phyloP scores from a whole-genome alignment of 2,113 vertebrate species.

The Podarcis muralis region DNA sequence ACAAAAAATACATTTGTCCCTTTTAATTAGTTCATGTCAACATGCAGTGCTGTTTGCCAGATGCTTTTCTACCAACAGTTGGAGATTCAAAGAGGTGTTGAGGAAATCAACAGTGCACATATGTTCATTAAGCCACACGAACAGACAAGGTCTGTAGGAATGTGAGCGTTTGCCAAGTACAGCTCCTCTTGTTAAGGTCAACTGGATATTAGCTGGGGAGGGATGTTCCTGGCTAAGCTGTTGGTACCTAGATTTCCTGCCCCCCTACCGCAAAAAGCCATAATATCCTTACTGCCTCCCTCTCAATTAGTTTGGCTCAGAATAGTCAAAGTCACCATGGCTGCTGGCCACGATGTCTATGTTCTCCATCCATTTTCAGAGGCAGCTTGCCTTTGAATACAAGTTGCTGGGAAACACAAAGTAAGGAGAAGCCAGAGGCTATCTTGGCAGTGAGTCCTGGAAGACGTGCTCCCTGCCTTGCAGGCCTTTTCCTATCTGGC shows the following conservation, averaged over 20 bases:
- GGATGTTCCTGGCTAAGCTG: neutral
- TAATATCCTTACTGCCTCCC: neutral
- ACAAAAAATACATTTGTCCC: slow-evolving; percentile 58
- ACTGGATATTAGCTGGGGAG: slow-evolving; percentile 7
- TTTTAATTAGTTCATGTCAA: slow-evolving; percentile 72
- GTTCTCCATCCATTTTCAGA: too few relatives aligned
- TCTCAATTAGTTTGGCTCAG: neutral
- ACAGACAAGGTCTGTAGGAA: slow-evolving; percentile 34
- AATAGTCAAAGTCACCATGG: neutral
- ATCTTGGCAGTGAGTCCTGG: too few relatives aligned
- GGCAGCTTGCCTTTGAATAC: too few relatives aligned
- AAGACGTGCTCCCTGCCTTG: too few relatives aligned
- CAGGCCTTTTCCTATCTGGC: too few relatives aligned
- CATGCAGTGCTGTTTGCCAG: slow-evolving; percentile 70
- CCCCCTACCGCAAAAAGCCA: neutral
- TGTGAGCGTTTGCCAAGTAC: slow-evolving; percentile 24
- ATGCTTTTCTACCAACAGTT: slow-evolving; percentile 58
- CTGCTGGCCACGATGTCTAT: too few relatives aligned
- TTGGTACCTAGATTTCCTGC: neutral
- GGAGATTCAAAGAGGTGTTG: slow-evolving; percentile 68
- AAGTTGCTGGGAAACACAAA: too few relatives aligned
- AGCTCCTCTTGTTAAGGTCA: slow-evolving; percentile 27
- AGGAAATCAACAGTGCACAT: slow-evolving; percentile 43
- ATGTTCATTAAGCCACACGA: slow-evolving; percentile 43
- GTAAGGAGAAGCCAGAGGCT: too few relatives aligned